phyloP scores from a whole-genome alignment of 2,888 invertebrate species.

The Onthophagus sagittarius region DNA sequence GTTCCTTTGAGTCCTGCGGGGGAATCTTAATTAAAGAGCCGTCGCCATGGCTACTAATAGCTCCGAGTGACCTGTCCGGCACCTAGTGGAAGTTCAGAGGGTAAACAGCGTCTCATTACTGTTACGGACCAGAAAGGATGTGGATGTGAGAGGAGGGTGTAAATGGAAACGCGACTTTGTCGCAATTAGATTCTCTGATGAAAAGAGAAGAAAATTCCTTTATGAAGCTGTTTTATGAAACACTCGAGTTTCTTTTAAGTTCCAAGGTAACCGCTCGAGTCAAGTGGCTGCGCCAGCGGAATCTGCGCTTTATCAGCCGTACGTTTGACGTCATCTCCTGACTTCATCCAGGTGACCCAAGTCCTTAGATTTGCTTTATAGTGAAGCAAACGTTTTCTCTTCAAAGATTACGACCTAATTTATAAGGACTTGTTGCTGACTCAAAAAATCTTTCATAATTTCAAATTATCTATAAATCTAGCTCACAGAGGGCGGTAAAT shows the following conservation, averaged over 20 bases:
- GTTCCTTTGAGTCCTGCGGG: constrained; percentile 34
- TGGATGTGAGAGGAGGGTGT: not conserved
- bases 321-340: not conserved
- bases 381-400: not conserved
- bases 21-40: constrained; percentile 40
- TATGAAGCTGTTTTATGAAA: not conserved
- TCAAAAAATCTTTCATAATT: not conserved
- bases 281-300: not conserved
- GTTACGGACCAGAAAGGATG: not conserved
- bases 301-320: not conserved
- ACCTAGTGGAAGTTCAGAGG: constrained; percentile 30
- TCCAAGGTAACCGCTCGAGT: not conserved
- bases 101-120: constrained; percentile 37
- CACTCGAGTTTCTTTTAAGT: not conserved
- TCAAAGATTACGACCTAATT: not conserved
- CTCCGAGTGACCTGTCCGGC: constrained; percentile 32
- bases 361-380: not conserved
- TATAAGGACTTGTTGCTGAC: not conserved
- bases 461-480: too few relatives aligned
- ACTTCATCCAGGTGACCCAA: not conserved
- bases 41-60: constrained; percentile 40
- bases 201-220: not conserved
- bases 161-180: not conserved
- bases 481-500: not conserved
- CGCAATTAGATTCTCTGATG: not conserved